Conservation (phyloP, 1,140 invertebrate genomes). For the Drosophila lacertosa region DNA sequence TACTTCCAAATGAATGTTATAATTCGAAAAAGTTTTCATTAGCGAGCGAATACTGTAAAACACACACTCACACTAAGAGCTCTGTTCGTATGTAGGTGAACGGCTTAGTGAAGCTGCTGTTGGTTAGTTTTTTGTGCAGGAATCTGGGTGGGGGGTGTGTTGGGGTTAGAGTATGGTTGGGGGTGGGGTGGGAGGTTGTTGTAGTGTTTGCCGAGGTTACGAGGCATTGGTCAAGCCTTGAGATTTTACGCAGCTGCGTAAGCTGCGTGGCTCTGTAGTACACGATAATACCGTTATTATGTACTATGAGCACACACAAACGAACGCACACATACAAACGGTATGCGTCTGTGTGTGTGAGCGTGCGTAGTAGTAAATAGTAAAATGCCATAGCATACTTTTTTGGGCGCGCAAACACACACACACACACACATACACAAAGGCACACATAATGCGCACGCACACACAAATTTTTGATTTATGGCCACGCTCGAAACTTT, state of each 20-base stretch:
- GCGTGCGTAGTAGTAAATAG: conserved; percentile 79
- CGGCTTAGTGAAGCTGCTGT: conserved; percentile 30
- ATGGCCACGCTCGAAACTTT: conserved; percentile 48
- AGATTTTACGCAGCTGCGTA: conserved; percentile 78
- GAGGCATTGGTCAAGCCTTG: conserved; percentile 74
- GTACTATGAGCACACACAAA: conserved; percentile 29
- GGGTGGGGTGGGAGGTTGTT: neutral
- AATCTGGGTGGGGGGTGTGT: neutral
- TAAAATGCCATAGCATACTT: conserved; percentile 75
- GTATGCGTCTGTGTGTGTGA: conserved; percentile 36
- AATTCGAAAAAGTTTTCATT: neutral
- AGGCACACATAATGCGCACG: conserved; percentile 27
- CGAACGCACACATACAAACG: conserved; percentile 9
- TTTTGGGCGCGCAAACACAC: conserved; percentile 71
- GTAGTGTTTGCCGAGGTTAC: conserved; percentile 41
- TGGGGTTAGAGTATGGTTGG: neutral
- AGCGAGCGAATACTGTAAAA: neutral
- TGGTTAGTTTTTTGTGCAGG: conserved; percentile 15
- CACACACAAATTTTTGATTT: conserved; percentile 47
- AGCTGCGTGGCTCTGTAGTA: conserved; percentile 62
- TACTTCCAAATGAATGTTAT: no score
- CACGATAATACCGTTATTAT: conserved; percentile 76
- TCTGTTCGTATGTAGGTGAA: conserved; percentile 31
- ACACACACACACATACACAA: conserved; percentile 8
- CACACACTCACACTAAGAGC: conserved; percentile 5